Conservation (phyloP, 2,888 invertebrate genomes). For the Heliconius sara region DNA sequence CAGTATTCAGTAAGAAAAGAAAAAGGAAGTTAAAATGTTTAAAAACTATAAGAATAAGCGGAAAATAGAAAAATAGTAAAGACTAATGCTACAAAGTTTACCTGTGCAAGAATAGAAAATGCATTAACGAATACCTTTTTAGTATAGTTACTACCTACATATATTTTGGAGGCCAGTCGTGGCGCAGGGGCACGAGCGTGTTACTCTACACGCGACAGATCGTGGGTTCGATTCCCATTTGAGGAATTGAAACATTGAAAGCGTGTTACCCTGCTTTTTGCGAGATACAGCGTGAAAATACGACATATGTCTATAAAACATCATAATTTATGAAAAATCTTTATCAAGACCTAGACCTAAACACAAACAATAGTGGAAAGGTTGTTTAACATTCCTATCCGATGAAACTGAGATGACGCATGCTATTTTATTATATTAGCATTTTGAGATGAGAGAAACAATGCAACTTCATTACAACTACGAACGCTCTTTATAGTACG, state of each 20-base stretch:
- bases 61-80: too few species aligned
- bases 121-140: neutral
- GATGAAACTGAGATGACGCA: constrained; percentile 39
- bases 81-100: neutral
- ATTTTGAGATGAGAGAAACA: constrained; percentile 34
- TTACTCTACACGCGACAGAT: neutral
- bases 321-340: neutral
- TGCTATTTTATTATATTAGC: constrained; percentile 34
- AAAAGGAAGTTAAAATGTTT: neutral
- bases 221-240: neutral
- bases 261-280: neutral
- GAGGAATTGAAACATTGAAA: neutral
- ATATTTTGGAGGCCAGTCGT: neutral
- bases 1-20: neutral
- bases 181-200: neutral
- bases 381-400: constrained; percentile 31
- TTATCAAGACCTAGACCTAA: neutral
- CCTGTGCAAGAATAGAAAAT: neutral
- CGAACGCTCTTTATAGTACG: neutral
- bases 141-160: neutral
- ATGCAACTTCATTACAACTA: constrained; percentile 22
- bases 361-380: constrained; percentile 10
- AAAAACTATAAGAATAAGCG: too few species aligned
- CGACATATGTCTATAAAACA: too few species aligned
- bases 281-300: too few species aligned